Base-by-base conservation (phyloP, 2,797 vertebrate species). In the Sebastes goodei region DNA sequence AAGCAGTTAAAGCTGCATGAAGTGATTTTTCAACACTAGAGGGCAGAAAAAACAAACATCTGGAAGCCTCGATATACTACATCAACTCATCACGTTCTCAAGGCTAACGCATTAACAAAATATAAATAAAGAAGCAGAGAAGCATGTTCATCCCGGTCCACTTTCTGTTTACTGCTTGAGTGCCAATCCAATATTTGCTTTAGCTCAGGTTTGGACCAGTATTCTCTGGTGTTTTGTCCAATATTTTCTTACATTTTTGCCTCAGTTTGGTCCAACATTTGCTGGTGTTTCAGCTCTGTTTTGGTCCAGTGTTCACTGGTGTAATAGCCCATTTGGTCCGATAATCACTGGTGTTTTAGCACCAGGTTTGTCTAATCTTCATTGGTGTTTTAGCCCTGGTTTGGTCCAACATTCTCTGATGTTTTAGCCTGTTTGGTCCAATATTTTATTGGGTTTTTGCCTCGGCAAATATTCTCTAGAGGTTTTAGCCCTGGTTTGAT, bases 11-110 rank as follows among this genome's bases (percentile, higher is more conserved):
- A 53, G 59, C 56, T 53, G 59, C 33, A 4, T 55, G 25, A 38
- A 81, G 76, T 64, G 33, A 52, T 21, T 70, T 81, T 59, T 63
- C 27, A 21, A 77, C 78, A 75, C 64, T 27, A 65, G 71, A 59
- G 55, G 66, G 76, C 64, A 57, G 76, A 73, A 75, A 64, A 68
- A 78, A 65, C 11, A 75, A 70, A 62, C 33, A 42, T 14, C 15
- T 10, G 11, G 6, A 30, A 25, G 29, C 38, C n/a, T 23, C 0
- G 0, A 25, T 3, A 6, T 3, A 10, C 35, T 17, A 10, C n/a
- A 53, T n/a, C 17, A n/a, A 32, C 33, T 57, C 60, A 52, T 20
- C 3, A 14, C 1, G 30, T 11, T 32, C n/a, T 29, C 1, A 10
- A 42, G 4, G 25, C 8, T 1, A 21, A 69, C 17, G 8, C 46